Percentiles rank a stretch among this genome's conserved stretches.
Evolutionary conservation across 2,888 invertebrate species (phyloP).

Genomic region (Tethea ocularis): DNA sequence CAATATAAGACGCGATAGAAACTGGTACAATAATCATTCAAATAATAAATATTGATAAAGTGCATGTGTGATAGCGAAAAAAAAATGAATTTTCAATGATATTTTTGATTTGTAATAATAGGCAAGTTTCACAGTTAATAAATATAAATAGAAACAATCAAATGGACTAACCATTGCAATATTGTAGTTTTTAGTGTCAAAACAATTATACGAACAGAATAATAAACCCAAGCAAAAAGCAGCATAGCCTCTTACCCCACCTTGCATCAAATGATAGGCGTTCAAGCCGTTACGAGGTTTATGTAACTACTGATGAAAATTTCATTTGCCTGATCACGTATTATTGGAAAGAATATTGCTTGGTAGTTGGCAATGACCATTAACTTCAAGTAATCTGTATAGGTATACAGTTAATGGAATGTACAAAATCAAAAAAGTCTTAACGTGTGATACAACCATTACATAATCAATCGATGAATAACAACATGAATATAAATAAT

Average conservation of each 20-base stretch:
- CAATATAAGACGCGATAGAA: background rate
- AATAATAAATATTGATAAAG: no score
- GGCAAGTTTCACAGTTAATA: background rate
- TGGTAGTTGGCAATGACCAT: slow-evolving; percentile 31
- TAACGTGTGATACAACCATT: no score
- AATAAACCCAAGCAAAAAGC: slow-evolving; percentile 20
- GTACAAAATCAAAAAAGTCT: background rate
- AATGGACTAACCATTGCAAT: slow-evolving; percentile 2
- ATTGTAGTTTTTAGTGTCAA: slow-evolving; percentile 13
- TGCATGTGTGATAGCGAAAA: background rate
- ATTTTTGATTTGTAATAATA: background rate
- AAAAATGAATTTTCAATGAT: background rate
- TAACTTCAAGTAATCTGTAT: background rate
- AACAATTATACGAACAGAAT: slow-evolving; percentile 8
- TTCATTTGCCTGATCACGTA: slow-evolving; percentile 25
- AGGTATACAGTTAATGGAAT: background rate
- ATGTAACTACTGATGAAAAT: slow-evolving; percentile 31
- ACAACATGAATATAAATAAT: no score
- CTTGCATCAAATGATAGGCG: slow-evolving; percentile 8
- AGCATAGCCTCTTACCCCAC: slow-evolving; percentile 22
- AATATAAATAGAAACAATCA: background rate
- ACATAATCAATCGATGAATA: no score
- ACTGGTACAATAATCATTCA: background rate
- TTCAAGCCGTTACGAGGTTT: slow-evolving; percentile 25
- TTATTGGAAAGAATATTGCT: slow-evolving; percentile 26